Evolutionary conservation across 2,888 invertebrate genomes (phyloP).

Genomic region (Copidosoma aretas): DNA sequence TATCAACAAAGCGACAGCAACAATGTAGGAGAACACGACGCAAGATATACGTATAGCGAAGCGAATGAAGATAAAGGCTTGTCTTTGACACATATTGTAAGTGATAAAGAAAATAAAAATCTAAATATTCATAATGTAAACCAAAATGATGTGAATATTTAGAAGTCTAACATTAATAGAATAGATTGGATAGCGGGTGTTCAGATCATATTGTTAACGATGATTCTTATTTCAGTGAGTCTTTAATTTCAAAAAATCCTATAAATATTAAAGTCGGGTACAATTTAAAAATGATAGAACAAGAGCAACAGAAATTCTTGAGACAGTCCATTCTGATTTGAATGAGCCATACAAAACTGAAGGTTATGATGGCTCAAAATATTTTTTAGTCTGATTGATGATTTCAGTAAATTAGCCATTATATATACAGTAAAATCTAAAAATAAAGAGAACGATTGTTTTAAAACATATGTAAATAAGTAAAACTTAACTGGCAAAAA

Average conservation of each 20-base stretch:
- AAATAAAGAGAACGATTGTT: constrained; percentile 5
- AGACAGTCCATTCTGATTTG: constrained; percentile 19
- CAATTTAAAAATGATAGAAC: constrained; percentile 14
- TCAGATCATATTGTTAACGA: constrained; percentile 5
- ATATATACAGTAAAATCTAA: constrained; percentile 9
- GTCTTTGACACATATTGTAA: not conserved
- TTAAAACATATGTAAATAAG: constrained; percentile 7
- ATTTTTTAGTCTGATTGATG: constrained; percentile 3
- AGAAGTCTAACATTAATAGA: not conserved
- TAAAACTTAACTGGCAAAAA: constrained; percentile 16
- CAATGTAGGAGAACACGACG: not conserved
- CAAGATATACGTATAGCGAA: not conserved
- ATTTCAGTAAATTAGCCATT: constrained; percentile 15
- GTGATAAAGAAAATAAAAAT: not conserved
- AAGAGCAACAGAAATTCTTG: not conserved
- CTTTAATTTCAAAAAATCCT: not conserved
- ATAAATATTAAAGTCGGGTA: constrained; percentile 5
- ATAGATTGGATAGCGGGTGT: not conserved
- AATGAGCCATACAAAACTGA: constrained; percentile 19
- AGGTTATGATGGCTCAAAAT: not conserved
- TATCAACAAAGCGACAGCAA: too few relatives aligned
- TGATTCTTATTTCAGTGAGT: not conserved
- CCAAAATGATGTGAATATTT: not conserved
- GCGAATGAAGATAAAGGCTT: not conserved
- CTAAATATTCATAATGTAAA: not conserved